Conservation (phyloP, 2,113 vertebrate species). For the Dromas ardeola region DNA sequence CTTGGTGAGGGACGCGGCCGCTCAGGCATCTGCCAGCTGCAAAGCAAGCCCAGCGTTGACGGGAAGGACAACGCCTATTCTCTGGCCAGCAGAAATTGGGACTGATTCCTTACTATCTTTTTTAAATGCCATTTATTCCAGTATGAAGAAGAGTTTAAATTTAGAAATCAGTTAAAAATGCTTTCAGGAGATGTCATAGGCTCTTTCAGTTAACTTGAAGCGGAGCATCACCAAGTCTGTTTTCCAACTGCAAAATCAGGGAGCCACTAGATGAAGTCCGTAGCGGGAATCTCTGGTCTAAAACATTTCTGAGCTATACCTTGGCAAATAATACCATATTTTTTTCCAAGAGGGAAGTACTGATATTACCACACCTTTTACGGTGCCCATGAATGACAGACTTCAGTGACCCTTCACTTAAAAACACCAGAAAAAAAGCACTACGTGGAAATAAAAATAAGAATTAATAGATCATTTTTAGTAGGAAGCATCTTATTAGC, state of each 20-base stretch:
- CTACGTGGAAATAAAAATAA: not conserved
- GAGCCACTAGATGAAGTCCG: not conserved
- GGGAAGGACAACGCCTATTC: not conserved
- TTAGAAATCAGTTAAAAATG: not conserved
- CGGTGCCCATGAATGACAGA: not conserved
- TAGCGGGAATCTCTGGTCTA: not conserved
- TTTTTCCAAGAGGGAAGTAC: not conserved
- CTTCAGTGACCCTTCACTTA: not conserved
- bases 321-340: not conserved
- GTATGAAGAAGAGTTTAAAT: not conserved
- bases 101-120: not conserved
- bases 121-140: not conserved
- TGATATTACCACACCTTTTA: not conserved
- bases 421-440: not conserved
- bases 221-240: not conserved
- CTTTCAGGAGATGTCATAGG: not conserved
- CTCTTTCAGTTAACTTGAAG: not conserved
- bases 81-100: not conserved
- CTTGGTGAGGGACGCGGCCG: not conserved
- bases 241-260: not conserved
- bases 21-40: not conserved
- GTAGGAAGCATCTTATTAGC: not conserved
- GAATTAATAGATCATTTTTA: not conserved
- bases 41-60: not conserved
- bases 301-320: not conserved